Evolutionary conservation across 2,797 vertebrate species (phyloP).

Genomic region (Ataeniobius toweri): DNA sequence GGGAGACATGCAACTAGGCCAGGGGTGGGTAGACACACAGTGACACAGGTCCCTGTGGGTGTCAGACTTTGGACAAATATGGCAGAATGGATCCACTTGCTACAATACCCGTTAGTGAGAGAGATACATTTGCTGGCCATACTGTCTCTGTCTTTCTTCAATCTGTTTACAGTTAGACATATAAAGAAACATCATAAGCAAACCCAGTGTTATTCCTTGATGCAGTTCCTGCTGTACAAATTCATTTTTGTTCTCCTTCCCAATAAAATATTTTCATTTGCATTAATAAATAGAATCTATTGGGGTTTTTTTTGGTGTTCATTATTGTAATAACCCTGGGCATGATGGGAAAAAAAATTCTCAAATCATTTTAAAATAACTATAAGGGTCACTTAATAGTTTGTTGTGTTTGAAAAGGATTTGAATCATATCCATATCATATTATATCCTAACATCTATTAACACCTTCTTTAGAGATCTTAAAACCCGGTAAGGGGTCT

Average conservation of each 20-base stretch:
- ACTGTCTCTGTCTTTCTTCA: background rate
- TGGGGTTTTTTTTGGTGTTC: background rate
- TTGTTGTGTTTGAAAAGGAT: background rate
- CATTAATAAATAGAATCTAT: background rate
- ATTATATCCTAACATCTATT: no score
- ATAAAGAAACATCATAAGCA: conserved; percentile 17
- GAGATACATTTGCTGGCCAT: conserved; percentile 6
- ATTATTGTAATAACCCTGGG: background rate
- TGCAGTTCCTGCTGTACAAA: conserved; percentile 21
- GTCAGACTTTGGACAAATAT: conserved; percentile 14
- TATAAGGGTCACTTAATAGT: background rate
- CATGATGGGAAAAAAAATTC: background rate
- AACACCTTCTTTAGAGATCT: no score
- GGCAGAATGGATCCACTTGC: conserved; percentile 36
- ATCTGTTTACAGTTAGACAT: conserved; percentile 16
- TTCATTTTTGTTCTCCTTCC: background rate
- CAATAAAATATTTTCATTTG: background rate
- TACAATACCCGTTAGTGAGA: conserved; percentile 29
- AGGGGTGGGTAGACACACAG: background rate
- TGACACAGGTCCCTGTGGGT: conserved; percentile 1
- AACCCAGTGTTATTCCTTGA: conserved; percentile 6
- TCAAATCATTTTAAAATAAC: background rate
- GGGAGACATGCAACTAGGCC: conserved; percentile 11
- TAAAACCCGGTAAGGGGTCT: no score
- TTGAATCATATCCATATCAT: background rate